Percentiles rank a stretch among this genome's conserved stretches.
Evolutionary conservation across 2,113 vertebrate species (phyloP).

Genomic region (Paralichthys olivaceus): DNA sequence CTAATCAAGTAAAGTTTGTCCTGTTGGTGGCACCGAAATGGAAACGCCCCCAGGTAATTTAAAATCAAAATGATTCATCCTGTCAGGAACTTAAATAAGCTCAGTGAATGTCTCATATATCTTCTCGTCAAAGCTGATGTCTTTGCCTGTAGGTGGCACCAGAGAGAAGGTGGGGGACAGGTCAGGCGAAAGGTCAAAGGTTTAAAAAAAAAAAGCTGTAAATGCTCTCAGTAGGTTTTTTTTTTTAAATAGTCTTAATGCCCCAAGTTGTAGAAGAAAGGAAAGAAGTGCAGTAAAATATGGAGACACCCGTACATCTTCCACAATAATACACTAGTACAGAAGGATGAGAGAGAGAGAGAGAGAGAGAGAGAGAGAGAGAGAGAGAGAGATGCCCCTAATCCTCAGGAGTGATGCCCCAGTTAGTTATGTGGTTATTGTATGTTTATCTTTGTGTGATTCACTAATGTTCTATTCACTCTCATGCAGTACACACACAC

Average conservation of each 20-base stretch:
- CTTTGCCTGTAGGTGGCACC: not conserved
- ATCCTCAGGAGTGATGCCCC: slow-evolving; percentile 59
- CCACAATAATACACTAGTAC: not conserved
- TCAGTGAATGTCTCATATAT: not conserved
- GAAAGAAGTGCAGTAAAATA: no score
- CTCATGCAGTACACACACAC: slow-evolving; percentile 15
- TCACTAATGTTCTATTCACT: slow-evolving; percentile 63
- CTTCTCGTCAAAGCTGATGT: not conserved
- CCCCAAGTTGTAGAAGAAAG: no score
- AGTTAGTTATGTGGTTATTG: slow-evolving; percentile 47
- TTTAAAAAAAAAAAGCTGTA: not conserved
- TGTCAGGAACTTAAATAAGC: no score
- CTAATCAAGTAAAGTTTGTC: not conserved
- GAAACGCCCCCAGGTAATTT: not conserved
- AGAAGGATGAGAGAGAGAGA: not conserved
- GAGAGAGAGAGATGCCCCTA: slow-evolving; percentile 4
- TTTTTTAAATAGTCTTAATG: no score
- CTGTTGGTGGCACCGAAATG: not conserved
- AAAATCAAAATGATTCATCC: not conserved
- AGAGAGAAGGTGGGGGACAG: not conserved
- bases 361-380: slow-evolving; percentile 3
- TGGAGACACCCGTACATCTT: not conserved
- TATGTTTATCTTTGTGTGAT: slow-evolving; percentile 52
- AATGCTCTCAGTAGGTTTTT: no score
- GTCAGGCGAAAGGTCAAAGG: not conserved